phyloP scores from a whole-genome alignment of 2,797 vertebrate genomes.

The Falco naumanni region DNA sequence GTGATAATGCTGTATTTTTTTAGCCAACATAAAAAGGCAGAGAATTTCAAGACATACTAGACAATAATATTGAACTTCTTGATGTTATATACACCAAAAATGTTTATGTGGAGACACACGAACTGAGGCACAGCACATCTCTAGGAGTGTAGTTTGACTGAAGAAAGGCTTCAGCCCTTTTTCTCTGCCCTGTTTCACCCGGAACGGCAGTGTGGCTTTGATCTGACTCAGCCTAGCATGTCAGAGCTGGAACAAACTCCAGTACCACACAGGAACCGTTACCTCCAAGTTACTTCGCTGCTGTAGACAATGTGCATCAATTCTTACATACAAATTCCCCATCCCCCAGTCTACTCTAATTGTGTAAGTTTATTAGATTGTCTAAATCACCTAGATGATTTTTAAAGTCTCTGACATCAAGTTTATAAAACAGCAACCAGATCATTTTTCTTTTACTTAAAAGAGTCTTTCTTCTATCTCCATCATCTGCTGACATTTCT shows the following conservation, averaged over 20 bases:
- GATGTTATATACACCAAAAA: background rate
- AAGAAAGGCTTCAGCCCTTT: background rate
- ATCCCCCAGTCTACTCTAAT: background rate
- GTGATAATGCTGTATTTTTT: background rate
- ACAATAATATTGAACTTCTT: background rate
- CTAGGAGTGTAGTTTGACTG: background rate
- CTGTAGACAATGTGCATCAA: background rate
- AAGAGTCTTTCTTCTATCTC: background rate
- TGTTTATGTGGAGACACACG: background rate
- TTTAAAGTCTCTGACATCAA: background rate
- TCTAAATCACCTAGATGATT: background rate
- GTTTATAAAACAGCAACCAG: background rate
- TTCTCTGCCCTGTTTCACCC: background rate
- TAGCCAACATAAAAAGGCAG: background rate
- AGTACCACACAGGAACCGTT: background rate
- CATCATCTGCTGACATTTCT: background rate
- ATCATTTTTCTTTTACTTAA: background rate
- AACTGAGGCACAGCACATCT: background rate
- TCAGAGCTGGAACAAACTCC: background rate
- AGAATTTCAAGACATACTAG: background rate
- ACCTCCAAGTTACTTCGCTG: background rate
- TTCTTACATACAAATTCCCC: background rate
- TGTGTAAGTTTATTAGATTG: background rate
- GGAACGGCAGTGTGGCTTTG: accelerated
- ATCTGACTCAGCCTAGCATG: background rate